Percentiles rank a stretch among this genome's conserved stretches.
phyloP scores from a whole-genome alignment of 1,140 invertebrate species.

The Sipha flava region DNA sequence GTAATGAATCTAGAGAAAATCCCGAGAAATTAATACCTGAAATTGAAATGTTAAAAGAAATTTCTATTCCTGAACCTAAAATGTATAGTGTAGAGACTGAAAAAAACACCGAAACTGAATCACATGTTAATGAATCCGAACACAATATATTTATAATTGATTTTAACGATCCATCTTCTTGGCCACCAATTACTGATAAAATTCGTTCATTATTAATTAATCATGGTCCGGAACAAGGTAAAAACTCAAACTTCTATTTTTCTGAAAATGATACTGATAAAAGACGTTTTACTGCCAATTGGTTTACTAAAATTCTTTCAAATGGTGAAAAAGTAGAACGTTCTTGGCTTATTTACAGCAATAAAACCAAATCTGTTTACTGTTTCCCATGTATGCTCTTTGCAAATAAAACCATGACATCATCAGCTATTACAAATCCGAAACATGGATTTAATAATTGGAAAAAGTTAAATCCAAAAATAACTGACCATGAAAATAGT shows the following conservation, averaged over 20 bases:
- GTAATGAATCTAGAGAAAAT: not conserved
- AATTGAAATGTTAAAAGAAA: not conserved
- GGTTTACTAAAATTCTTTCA: not conserved
- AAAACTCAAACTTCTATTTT: not conserved
- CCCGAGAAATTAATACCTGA: not conserved
- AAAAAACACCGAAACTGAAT: not conserved
- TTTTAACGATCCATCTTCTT: not conserved
- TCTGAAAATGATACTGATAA: not conserved
- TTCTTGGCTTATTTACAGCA: not conserved
- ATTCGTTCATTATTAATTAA: not conserved
- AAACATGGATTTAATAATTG: not conserved
- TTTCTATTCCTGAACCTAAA: not conserved
- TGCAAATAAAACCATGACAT: not conserved
- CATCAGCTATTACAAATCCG: not conserved
- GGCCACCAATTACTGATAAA: not conserved
- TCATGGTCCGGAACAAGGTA: not conserved
- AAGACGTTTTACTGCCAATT: not conserved
- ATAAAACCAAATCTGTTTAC: not conserved
- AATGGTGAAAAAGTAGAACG: not conserved
- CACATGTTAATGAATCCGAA: not conserved
- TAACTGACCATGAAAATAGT: not conserved
- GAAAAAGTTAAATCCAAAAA: not conserved
- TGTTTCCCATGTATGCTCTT: not conserved
- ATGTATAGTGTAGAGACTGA: not conserved
- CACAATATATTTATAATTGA: not conserved